Conservation (phyloP, 2,888 invertebrate species). For the Eupithecia abbreviata region DNA sequence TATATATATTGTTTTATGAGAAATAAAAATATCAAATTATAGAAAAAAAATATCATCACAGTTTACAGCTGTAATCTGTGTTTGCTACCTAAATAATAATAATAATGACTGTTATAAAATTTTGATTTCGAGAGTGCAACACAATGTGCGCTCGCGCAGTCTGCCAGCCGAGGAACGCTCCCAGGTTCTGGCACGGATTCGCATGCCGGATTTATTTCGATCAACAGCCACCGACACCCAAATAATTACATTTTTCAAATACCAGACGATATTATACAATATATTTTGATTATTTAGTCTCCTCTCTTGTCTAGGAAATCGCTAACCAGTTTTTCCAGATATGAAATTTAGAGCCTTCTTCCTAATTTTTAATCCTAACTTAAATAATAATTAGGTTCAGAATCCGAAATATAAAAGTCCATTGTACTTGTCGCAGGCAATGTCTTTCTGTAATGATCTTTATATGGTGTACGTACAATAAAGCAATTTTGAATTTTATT, state of each 20-base stretch:
- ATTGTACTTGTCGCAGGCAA: too few species aligned
- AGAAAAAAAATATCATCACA: too few species aligned
- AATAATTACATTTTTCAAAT: constrained; percentile 75
- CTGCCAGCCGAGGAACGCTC: constrained; percentile 32
- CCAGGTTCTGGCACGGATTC: constrained; percentile 62
- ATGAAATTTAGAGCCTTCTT: neutral
- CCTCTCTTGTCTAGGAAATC: neutral
- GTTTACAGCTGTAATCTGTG: too few species aligned
- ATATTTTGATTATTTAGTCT: constrained; percentile 17
- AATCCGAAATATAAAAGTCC: too few species aligned
- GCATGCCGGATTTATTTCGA: constrained; percentile 71
- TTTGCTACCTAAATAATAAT: too few species aligned
- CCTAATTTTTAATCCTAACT: neutral
- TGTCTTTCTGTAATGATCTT: too few species aligned
- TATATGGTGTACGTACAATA: too few species aligned
- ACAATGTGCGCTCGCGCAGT: constrained; percentile 19
- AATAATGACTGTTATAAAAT: too few species aligned
- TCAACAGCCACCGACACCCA: constrained; percentile 62
- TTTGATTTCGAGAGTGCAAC: constrained; percentile 17
- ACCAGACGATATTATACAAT: constrained; percentile 70
- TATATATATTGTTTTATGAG: too few species aligned
- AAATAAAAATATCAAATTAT: too few species aligned
- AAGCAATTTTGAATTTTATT: too few species aligned
- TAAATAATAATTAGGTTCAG: neutral
- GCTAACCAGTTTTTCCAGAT: constrained; percentile 3